Base-by-base conservation (phyloP, 2,797 vertebrate genomes). In the Heteromormyrus szaboi region DNA sequence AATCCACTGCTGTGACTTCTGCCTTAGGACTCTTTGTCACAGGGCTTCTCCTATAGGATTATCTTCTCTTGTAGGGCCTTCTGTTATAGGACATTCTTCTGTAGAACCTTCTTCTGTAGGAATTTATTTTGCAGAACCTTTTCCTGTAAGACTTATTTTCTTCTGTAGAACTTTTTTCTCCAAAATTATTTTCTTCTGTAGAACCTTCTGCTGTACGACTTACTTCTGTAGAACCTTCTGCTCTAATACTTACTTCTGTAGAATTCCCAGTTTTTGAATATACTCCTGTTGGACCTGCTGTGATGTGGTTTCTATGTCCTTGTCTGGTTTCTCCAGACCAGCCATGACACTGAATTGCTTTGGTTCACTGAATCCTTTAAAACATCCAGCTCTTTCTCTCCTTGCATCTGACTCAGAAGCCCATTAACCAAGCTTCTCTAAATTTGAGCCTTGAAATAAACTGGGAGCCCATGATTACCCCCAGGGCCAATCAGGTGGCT, bases 401-500 rank as follows among this genome's bases (percentile, higher is more conserved):
- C 8, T 3, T 65, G 59, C 59, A 65, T 65, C 59, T 65, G 59
- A 65, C 9, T 65, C 22, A 25, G 22, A 65, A 25, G 22, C n/a
- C 53, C 51, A 29, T 37, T 87, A 87, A 59, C 62, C n/a, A 48
- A 56, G 25, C 56, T 41, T 83, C 33, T 89, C 84, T 89, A 83
- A 50, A 83, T 81, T 46, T 83, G 44, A 25, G 19, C 14, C 17
- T n/a, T 83, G 79, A 83, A 83, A 48, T 48, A n/a, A 83, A 48
- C 41, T 48, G 37, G n/a, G 44, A 44, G 3, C 46, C 79, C 44
- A 25, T 25, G 37, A 48, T 83, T 19, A 83, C 41, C 79, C 41
- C 79, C 44, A 4, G 41, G 79, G 79, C 79, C 19, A 83, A 2
- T 83, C 37, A 83, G 44, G 22, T 44, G 41, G 11, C 44, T 46